These are phyloP conservation scores for Himantopus leucocephalus DNA, from an alignment of 2,113 vertebrate genomes.

Conservation along the genomic window DNA sequence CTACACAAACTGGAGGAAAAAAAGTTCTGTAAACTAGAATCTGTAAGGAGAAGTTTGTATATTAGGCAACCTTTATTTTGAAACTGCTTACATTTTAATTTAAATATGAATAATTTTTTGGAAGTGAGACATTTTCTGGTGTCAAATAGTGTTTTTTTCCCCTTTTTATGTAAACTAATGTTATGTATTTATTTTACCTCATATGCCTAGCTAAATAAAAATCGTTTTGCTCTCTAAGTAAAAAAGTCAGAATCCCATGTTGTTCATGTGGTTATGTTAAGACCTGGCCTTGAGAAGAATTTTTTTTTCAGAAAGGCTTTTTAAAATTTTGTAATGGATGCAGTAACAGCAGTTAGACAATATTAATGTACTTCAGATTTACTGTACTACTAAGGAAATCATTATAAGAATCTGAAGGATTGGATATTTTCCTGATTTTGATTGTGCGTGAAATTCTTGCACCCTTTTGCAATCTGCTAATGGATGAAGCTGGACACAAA, in stretches of 20 bases:
- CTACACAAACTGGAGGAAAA: background rate
- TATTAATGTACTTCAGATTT: background rate
- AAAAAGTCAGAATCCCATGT: background rate
- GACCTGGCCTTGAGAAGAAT: background rate
- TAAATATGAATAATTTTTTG: background rate
- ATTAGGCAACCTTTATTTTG: background rate
- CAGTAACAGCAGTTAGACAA: background rate
- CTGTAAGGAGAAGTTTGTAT: background rate
- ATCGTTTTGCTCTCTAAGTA: background rate
- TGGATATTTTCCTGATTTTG: background rate
- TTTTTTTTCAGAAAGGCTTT: background rate
- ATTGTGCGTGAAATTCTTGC: background rate
- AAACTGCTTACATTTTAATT: background rate
- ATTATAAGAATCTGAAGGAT: background rate
- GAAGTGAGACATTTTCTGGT: background rate
- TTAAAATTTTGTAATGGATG: background rate
- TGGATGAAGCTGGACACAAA: background rate
- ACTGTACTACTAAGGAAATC: background rate
- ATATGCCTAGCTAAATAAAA: background rate
- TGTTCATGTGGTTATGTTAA: background rate
- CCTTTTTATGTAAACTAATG: background rate
- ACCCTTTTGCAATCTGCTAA: background rate
- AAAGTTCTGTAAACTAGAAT: background rate
- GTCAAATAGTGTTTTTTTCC: fast-evolving
- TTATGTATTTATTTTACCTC: background rate